phyloP scores from a whole-genome alignment of 2,888 invertebrate genomes.

The Tetrapedia diversipes region DNA sequence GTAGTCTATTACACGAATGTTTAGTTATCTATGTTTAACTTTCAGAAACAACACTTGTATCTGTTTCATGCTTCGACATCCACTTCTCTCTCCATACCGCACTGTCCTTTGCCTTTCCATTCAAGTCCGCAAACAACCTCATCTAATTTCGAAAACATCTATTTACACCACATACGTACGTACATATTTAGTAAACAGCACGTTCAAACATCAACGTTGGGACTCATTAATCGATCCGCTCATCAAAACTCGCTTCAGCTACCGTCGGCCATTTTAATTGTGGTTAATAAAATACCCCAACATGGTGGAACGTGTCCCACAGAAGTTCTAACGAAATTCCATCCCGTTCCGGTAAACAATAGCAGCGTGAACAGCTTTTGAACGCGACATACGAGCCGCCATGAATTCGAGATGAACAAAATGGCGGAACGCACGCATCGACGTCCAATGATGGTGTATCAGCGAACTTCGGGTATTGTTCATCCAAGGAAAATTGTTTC shows the following conservation, averaged over 20 bases:
- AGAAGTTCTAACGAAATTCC: slow-evolving; percentile 29
- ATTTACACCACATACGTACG: too few species aligned
- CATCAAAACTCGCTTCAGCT: slow-evolving; percentile 13
- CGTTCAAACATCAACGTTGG: slow-evolving; percentile 3
- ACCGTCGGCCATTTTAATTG: slow-evolving; percentile 16
- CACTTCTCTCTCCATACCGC: neutral
- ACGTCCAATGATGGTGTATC: neutral
- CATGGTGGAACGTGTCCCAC: neutral
- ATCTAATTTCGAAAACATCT: slow-evolving; percentile 15
- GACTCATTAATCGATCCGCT: slow-evolving; percentile 23
- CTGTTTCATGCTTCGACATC: too few species aligned
- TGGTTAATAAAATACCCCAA: slow-evolving; percentile 28
- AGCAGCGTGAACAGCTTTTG: neutral
- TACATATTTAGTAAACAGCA: slow-evolving; percentile 3
- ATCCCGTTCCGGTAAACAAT: slow-evolving; percentile 4
- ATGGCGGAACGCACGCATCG: neutral
- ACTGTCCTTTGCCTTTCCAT: neutral
- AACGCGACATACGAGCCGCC: slow-evolving; percentile 2
- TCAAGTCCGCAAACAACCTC: neutral
- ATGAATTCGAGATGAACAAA: slow-evolving; percentile 20
- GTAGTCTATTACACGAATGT: too few species aligned
- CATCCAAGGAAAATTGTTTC: neutral
- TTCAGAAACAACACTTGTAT: too few species aligned
- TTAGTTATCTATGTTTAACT: too few species aligned
- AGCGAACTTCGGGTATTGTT: neutral